phyloP scores from a whole-genome alignment of 1,140 invertebrate species.

The Ladona fulva region DNA sequence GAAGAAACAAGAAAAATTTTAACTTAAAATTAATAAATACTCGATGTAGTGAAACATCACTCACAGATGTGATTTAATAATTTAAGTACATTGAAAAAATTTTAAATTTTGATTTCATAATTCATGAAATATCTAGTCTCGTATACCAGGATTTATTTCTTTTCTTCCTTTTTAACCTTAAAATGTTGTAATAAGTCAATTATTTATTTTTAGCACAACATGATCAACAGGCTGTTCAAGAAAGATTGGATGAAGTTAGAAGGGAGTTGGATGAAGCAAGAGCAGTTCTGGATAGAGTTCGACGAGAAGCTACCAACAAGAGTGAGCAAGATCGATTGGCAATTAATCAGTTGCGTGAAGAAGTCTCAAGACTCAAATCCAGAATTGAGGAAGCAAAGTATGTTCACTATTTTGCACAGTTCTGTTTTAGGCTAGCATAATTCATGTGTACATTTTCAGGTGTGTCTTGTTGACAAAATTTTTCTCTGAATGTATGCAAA shows the following conservation, averaged over 20 bases:
- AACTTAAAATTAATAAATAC: too few species aligned
- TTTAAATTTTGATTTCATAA: too few species aligned
- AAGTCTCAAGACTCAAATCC: constrained; percentile 54
- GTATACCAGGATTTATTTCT: background rate
- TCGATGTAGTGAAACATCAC: too few species aligned
- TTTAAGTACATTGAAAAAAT: too few species aligned
- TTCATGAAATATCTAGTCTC: too few species aligned
- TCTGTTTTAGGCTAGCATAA: too few species aligned
- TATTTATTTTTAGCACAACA: constrained; percentile 51
- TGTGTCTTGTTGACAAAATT: too few species aligned
- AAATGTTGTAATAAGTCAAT: too few species aligned
- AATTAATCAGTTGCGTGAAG: constrained; percentile 64
- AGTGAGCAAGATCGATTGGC: constrained; percentile 60
- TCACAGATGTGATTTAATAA: too few species aligned
- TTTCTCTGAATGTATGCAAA: too few species aligned
- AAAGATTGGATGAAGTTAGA: constrained; percentile 58
- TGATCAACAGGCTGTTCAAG: constrained; percentile 70
- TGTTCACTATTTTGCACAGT: constrained; percentile 21
- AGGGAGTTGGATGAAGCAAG: constrained; percentile 62
- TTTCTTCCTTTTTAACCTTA: background rate
- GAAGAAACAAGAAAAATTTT: too few species aligned
- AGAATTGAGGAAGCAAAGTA: constrained; percentile 60
- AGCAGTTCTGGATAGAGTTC: constrained; percentile 53
- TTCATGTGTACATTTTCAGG: too few species aligned
- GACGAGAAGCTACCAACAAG: constrained; percentile 54